These are phyloP conservation scores for Nothoprocta pentlandii DNA, from an alignment of 2,113 vertebrate species.

Conservation along the genomic window DNA sequence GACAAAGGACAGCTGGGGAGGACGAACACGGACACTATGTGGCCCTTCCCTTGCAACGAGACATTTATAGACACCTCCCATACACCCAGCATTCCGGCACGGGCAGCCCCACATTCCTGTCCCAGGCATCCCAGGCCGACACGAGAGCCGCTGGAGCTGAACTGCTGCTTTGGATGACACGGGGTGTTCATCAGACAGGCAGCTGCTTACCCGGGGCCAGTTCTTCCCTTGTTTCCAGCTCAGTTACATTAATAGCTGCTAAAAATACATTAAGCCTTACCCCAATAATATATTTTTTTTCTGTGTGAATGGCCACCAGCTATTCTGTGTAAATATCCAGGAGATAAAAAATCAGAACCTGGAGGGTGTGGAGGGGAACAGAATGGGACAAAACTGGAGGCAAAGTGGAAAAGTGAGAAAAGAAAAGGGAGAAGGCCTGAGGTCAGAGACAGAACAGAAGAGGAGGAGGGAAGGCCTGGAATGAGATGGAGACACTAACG, in stretches of 20 bases:
- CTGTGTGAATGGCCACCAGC: background rate
- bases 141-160: fast-evolving
- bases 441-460: background rate
- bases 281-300: background rate
- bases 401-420: background rate
- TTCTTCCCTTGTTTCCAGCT: background rate
- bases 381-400: background rate
- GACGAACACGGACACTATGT: fast-evolving
- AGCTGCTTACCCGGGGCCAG: background rate
- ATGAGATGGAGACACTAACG: background rate
- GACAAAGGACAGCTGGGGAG: conserved; percentile 38
- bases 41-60: background rate
- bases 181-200: fast-evolving
- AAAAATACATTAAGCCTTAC: background rate
- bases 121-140: background rate
- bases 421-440: background rate
- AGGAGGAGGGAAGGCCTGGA: background rate
- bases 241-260: background rate
- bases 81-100: background rate
- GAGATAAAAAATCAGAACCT: background rate
- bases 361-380: background rate
- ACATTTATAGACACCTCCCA: background rate
- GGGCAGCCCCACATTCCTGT: background rate
- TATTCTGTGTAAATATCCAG: background rate
- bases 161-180: background rate